Evolutionary conservation across 2,797 vertebrate genomes (phyloP), one percentile per base, ranked within the genome.

Genomic region (Botia almorhae): DNA sequence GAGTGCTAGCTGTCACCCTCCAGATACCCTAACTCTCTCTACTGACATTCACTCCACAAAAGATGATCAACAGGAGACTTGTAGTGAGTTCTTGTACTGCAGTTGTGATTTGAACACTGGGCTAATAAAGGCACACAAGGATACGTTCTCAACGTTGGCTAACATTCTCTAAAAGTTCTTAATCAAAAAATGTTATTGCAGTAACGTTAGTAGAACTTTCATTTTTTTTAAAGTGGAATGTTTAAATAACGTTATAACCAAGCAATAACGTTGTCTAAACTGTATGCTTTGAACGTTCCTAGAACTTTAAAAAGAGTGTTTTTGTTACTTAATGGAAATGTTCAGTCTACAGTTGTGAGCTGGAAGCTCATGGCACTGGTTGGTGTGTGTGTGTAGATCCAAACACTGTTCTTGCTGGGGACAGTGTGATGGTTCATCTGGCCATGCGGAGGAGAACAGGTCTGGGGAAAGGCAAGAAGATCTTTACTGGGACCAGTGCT

Each of bases 321-420:
- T 39, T 39, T 39, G 36, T 39, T 39, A 39, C 2, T 39, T 39
- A 4, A 39, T 39, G 36, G 36, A 39, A 5, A 39, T 39, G 36
- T 7, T 39, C 36, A 39, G 6, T 5, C 36, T 7, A 39, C 4
- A 39, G 2, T 4, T 33, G 33, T 33, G 4, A 33, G 33, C 33
- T 33, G 33, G 36, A 7, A 4, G 5, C 4, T 39, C 36, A 39
- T 39, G 36, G 13, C 21, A 63, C 10, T 39, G 3, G 3, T 19
- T 7, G 4, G n/a, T 51, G 53, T 17, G 17, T 71, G 2, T 69
- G 53, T 68, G 33, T 81, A 91, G 93, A 86, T 51, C 88, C 88
- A n/a, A 90, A 86, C 4, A 88, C 88, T 0, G 63, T 94, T 80
- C 84, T 93, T 79, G 89, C 93, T 53, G 92, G 90, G 74, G 92